Conservation (phyloP, 2,888 invertebrate genomes). For the Julus scanicus region DNA sequence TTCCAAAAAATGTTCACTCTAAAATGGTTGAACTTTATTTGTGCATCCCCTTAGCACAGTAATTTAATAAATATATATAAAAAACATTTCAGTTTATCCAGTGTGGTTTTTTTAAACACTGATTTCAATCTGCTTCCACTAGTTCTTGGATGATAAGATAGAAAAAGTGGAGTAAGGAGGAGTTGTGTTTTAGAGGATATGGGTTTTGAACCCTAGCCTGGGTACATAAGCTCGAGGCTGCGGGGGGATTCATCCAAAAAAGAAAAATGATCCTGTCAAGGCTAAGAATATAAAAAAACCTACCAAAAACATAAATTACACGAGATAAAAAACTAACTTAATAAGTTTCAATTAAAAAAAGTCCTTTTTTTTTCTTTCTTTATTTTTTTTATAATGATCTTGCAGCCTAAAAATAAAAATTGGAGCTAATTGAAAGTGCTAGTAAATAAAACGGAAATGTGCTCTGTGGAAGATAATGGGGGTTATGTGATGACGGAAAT, state of each 20-base stretch:
- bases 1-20: too few species aligned
- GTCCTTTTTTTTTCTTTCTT: not conserved
- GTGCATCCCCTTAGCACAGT: not conserved
- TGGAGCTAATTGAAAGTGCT: slow-evolving; percentile 1
- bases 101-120: not conserved
- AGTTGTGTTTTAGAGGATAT: not conserved
- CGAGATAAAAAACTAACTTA: not conserved
- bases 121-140: not conserved
- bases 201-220: not conserved
- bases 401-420: not conserved
- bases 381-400: not conserved
- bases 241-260: not conserved
- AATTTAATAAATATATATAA: not conserved
- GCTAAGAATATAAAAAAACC: not conserved
- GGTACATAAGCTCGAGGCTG: not conserved
- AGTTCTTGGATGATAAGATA: slow-evolving; percentile 1
- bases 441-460: slow-evolving; percentile 1
- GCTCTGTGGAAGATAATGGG: not conserved
- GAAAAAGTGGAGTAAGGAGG: not conserved
- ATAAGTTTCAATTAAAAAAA: not conserved
- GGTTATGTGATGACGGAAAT: slow-evolving; percentile 1
- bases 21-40: too few species aligned
- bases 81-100: not conserved
- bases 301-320: not conserved
- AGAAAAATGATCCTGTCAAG: slow-evolving; percentile 1